phyloP scores from a whole-genome alignment of 2,797 vertebrate genomes.

The Pseudomugil tenellus region DNA sequence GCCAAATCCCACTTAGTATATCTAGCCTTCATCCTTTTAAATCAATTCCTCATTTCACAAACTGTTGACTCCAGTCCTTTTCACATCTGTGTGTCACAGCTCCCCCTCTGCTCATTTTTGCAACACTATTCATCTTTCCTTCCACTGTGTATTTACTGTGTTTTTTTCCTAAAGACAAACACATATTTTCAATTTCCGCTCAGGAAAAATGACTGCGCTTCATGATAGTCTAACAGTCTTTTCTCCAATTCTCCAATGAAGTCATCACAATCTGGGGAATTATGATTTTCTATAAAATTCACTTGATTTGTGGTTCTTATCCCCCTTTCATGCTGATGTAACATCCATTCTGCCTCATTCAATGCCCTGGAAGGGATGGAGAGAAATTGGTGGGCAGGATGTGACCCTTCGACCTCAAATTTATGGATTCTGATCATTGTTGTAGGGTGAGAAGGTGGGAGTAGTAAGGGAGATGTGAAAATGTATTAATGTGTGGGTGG shows the following conservation, averaged over 20 bases:
- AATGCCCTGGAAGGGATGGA: constrained; percentile 8
- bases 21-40: neutral
- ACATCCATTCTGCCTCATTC: constrained; percentile 2
- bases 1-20: neutral
- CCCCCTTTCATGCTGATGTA: constrained; percentile 9
- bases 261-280: constrained; percentile 33
- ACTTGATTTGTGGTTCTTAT: constrained; percentile 21
- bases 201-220: constrained; percentile 22
- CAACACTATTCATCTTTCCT: neutral
- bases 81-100: neutral
- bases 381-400: neutral
- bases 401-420: constrained; percentile 38
- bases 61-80: constrained; percentile 1
- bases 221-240: constrained; percentile 26
- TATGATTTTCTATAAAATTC: constrained; percentile 33
- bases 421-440: constrained; percentile 40
- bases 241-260: constrained; percentile 26
- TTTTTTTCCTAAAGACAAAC: constrained; percentile 17
- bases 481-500: constrained; percentile 1
- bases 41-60: constrained; percentile 1
- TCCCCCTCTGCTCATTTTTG: neutral
- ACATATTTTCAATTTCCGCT: constrained; percentile 32
- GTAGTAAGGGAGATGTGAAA: neutral
- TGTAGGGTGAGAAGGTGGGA: constrained; percentile 13
- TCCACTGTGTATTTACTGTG: neutral